Base-by-base conservation (phyloP, 2,113 vertebrate genomes). In the Laterallus jamaicensis region DNA sequence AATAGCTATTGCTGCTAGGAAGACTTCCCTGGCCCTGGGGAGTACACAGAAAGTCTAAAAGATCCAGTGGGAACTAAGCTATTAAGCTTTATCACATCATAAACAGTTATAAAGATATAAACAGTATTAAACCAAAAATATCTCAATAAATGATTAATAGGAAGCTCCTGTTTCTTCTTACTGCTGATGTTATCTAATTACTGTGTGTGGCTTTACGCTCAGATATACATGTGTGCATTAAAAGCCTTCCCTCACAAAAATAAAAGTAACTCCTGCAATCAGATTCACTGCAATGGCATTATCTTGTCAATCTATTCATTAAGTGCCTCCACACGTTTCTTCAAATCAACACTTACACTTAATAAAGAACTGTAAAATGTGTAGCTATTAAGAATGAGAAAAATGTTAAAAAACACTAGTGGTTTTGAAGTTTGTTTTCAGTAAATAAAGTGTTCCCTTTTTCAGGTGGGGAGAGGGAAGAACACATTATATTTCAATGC, bases 161-260 rank as follows among this genome's bases (percentile, higher is more conserved):
- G 42, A 92, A 92, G 31, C 35, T 94, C 59, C 9, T 39, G 60
- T 64, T 96, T 94, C 52, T 71, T 81, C 17, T 78, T 83, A 71
- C 78, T 88, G 26, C n/a, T 77, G 37, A 67, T n/a, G 82, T 95
- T 59, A 92, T 90, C 63, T 92, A 78, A 95, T 91, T 82, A 91
- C 25, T 59, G 68, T 14, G 44, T 20, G 42, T 66, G 73, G 49
- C 42, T 92, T 86, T 90, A 60, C 56, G 44, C 50, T 63, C 44
- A 66, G 75, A 73, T 80, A 66, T 22, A 54, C 79, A 62, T 0
- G 2, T 35, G 60, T 20, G 49, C 40, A 60, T 39, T 32, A 86
- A 93, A 87, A 93, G 64, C 42, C 24, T 90, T 68, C n/a, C 47
- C 64, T 68, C 47, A 67, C 15, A 49, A 73, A 86, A 52, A 70